Evolutionary conservation across 2,797 vertebrate genomes (phyloP), one percentile per base, ranked within the genome.

Genomic region (Botia almorhae): DNA sequence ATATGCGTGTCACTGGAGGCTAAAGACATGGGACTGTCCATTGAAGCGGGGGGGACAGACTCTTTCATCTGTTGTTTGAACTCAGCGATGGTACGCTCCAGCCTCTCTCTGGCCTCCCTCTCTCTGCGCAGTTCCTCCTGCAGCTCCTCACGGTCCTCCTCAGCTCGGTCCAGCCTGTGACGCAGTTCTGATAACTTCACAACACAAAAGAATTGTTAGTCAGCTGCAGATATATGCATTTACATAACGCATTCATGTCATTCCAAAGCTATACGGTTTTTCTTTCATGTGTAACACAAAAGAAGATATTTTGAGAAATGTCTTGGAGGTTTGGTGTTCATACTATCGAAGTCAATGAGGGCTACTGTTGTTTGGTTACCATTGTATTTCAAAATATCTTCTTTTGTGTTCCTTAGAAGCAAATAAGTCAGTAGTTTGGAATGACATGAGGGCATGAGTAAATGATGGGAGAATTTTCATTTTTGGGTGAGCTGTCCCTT

Each of bases 111-210:
- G 14, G 95, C 95, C 82, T 96, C 95, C 65, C 94, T 91, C 60
- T 96, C 95, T 85, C 94, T 93, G 26, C 94, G 90, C 74, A 96
- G 91, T 75, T 95, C 94, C 71, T 96, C 95, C n/a, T 96, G 95
- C 60, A 96, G 93, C 69, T 96, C 95, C 83, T 95, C 93, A 39
- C 95, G 92, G 3, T 96, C 95, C 4, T 95, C 94, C 84, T 96
- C 95, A 0, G 95, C 95, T 0, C 94, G 93, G 84, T 96, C 95
- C 90, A 96, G 8, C 74, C 95, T 93, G 87, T 93, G 94, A 16
- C 95, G 92, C 87, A 96, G 65, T 85, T 96, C 95, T 80, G 93
- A 91, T 82, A 96, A 87, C 95, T 96, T 89, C 26, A 60, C 36
- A 78, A 7, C 8, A 81, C 3, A 10, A 76, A 13, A 3, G 43